phyloP scores from a whole-genome alignment of 2,888 invertebrate genomes.

The Helobdella robusta region DNA sequence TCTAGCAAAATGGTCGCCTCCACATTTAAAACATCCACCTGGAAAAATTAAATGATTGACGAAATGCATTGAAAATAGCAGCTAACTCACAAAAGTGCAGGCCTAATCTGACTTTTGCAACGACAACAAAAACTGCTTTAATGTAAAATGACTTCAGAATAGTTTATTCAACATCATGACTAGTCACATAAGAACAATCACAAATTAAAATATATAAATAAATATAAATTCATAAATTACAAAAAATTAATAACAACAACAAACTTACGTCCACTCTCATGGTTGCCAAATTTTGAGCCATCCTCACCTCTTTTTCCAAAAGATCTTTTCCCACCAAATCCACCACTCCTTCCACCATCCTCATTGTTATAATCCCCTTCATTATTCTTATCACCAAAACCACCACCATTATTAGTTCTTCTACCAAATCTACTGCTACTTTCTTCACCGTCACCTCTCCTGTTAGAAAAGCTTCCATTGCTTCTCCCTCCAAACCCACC shows the following conservation, averaged over 20 bases:
- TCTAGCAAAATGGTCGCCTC: slow-evolving; percentile 34
- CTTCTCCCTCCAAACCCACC: not conserved
- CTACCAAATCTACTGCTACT: not conserved
- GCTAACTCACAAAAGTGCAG: too few relatives aligned
- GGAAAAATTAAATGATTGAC: not conserved
- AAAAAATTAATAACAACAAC: not conserved
- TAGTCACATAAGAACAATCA: slow-evolving; percentile 12
- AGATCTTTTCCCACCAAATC: slow-evolving; percentile 7
- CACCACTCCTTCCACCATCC: too few relatives aligned
- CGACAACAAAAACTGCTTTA: too few relatives aligned
- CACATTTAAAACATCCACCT: slow-evolving; percentile 35
- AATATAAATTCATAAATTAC: not conserved
- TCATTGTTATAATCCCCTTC: too few relatives aligned
- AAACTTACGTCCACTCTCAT: not conserved
- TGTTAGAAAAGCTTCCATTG: not conserved
- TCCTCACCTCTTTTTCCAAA: too few relatives aligned
- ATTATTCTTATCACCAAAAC: too few relatives aligned
- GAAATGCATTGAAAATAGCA: not conserved
- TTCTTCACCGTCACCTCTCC: not conserved
- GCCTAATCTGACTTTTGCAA: too few relatives aligned
- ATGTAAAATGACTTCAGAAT: too few relatives aligned
- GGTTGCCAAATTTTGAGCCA: too few relatives aligned
- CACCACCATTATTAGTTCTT: not conserved
- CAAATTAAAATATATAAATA: not conserved
- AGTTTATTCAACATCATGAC: too few relatives aligned